phyloP scores from a whole-genome alignment of 1,140 invertebrate species.

The Hermatobates lingyangjiaoensis region DNA sequence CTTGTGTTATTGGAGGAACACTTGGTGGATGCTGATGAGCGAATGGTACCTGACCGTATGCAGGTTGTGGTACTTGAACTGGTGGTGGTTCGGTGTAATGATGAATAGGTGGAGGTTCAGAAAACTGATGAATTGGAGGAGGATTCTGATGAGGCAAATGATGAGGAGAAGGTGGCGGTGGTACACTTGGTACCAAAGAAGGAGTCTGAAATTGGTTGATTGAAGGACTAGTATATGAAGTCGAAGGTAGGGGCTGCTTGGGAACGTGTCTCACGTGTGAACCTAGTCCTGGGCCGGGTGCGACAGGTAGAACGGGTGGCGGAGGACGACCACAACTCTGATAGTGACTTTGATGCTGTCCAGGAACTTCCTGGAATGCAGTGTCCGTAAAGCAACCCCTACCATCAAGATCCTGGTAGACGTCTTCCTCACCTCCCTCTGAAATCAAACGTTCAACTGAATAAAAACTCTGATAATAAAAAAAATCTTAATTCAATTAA shows the following conservation, averaged over 20 bases:
- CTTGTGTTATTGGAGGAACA: not conserved
- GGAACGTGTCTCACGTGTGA: conserved; percentile 7
- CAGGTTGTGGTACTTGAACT: not conserved
- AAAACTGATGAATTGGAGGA: conserved; percentile 14
- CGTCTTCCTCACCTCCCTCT: not conserved
- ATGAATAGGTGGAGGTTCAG: not conserved
- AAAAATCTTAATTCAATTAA: not conserved
- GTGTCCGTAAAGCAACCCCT: not conserved
- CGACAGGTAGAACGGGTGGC: conserved; percentile 20
- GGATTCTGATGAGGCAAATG: conserved; percentile 6
- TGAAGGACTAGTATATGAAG: conserved; percentile 17
- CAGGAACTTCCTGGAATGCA: not conserved
- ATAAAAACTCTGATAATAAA: no score
- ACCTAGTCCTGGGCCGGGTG: conserved; percentile 10
- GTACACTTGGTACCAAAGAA: not conserved
- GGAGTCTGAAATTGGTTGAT: no score
- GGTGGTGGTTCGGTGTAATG: not conserved
- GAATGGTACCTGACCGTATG: not conserved
- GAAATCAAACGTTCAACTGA: no score
- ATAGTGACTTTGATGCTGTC: not conserved
- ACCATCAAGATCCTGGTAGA: not conserved
- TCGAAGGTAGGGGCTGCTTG: conserved; percentile 7
- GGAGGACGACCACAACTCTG: not conserved
- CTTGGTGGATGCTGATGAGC: not conserved
- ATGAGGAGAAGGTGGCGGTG: conserved; percentile 14